These are phyloP conservation scores for Nothobranchius furzeri DNA, from an alignment of 2,113 vertebrate genomes.

Conservation along the genomic window DNA sequence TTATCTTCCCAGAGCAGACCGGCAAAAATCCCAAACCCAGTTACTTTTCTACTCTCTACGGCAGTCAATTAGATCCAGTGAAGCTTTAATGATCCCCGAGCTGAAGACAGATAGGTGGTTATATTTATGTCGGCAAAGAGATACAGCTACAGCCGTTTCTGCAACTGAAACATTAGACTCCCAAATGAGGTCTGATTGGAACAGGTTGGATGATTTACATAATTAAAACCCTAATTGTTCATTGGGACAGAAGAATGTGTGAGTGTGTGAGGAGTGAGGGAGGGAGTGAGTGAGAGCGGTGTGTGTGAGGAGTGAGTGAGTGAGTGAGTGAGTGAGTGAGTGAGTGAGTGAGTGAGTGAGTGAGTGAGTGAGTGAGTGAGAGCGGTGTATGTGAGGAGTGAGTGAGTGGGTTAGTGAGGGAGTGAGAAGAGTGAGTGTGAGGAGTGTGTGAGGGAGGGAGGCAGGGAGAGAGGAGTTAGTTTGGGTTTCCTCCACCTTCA, in stretches of 20 bases:
- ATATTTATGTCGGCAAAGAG: slow-evolving; percentile 34
- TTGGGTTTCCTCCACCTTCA: slow-evolving; percentile 4
- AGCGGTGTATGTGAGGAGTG: too few species aligned
- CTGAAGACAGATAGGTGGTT: slow-evolving; percentile 43
- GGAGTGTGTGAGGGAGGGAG: too few species aligned
- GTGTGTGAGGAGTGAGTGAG: too few species aligned
- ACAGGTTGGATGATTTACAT: slow-evolving; percentile 38
- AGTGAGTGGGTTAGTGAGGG: too few species aligned
- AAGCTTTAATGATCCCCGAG: slow-evolving; percentile 48
- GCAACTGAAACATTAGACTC: slow-evolving; percentile 11
- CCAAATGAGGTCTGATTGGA: slow-evolving; percentile 34
- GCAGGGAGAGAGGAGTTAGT: too few species aligned
- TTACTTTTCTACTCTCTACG: slow-evolving; percentile 17
- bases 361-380: too few species aligned
- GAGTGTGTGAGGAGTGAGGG: neutral
- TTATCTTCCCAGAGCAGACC: neutral
- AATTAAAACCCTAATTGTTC: slow-evolving; percentile 31
- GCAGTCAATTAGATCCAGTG: slow-evolving; percentile 53
- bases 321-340: too few species aligned
- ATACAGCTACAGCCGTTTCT: slow-evolving; percentile 22
- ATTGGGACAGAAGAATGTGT: neutral
- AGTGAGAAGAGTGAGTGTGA: too few species aligned
- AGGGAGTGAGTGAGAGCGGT: neutral
- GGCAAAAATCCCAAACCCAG: slow-evolving; percentile 1
- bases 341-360: too few species aligned